Evolutionary conservation across 1,140 invertebrate species (phyloP), one percentile per base, ranked within the genome.

Genomic region (Drosophila bocki): DNA sequence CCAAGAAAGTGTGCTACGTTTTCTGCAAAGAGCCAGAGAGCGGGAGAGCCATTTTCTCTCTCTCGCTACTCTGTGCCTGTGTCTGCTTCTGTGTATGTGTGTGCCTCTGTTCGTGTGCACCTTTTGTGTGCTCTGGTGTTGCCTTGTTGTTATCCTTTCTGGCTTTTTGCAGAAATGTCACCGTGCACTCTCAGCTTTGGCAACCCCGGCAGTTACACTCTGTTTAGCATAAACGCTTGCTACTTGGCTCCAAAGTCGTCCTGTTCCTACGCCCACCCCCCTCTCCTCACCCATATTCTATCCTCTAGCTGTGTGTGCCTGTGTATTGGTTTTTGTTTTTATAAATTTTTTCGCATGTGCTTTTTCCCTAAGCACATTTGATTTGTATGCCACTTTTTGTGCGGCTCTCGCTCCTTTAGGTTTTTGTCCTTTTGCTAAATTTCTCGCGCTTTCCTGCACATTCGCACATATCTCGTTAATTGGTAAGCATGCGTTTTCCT

Each of bases 181-280:
- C 70, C 70, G 70, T 74, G 70, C 70, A 74, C 80, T 78, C 80
- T 58, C 59, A 68, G 64, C 61, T 71, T 61, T 87, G 81, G 86
- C 85, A 85, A 90, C 85, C 85, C 85, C 85, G 86, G 82, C 82
- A 90, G 85, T 90, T 90, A 90, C 85, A 90, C 85, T 90, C 86
- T 90, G 85, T 91, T 90, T 90, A 91, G 86, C 85, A 90, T 91
- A 91, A 90, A 90, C 82, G 85, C 78, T 90, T 90, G 85, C 86
- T 91, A 90, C 85, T 88, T 88, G 85, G 85, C 85, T 87, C 80
- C 84, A 80, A 86, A 78, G 74, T 69, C 72, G 59, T 56, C 64
- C 76, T 56, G 50, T 57, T 33, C 35, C 57, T 42, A 59, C 6
- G 5, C 8, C 29, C 29, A 3, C 17, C 45, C 42, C 26, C 3